A percentile compares a stretch with the other conserved stretches of the same genome.
phyloP scores from a whole-genome alignment of 2,797 vertebrate genomes.

The Halcyon chelicuti region DNA sequence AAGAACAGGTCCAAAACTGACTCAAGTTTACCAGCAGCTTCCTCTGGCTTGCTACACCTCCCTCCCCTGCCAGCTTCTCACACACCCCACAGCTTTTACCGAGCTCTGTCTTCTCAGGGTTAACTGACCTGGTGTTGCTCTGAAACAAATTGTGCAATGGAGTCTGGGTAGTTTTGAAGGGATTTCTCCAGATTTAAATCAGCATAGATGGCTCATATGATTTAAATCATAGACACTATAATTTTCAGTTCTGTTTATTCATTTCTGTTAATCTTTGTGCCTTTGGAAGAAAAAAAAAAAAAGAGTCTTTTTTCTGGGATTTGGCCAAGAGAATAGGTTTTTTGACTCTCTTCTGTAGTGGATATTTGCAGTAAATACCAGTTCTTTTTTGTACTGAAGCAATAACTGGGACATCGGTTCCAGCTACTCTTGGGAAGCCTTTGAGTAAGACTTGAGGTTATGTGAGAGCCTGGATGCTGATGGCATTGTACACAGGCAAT shows the following conservation, averaged over 20 bases:
- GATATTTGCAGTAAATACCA: background rate
- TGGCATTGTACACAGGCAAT: rapidly evolving
- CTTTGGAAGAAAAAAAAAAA: background rate
- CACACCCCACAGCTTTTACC: background rate
- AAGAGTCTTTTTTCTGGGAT: background rate
- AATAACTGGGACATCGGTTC: background rate
- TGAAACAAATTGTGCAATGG: background rate
- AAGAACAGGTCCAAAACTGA: background rate
- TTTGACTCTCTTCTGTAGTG: background rate
- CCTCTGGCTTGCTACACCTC: background rate
- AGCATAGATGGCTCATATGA: background rate
- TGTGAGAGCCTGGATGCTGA: rapidly evolving
- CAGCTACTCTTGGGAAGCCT: background rate
- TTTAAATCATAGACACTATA: background rate
- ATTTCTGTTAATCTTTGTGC: background rate
- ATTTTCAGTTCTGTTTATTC: background rate
- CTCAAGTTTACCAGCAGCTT: background rate
- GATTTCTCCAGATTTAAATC: background rate
- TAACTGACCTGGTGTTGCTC: background rate
- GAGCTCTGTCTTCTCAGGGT: background rate
- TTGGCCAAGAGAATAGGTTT: background rate
- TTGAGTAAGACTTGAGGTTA: background rate
- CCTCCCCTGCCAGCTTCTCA: background rate
- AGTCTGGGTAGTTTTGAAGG: background rate
- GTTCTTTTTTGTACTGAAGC: background rate